Evolutionary conservation across 2,888 invertebrate species (phyloP).

Genomic region (Erpobdella octoculata): DNA sequence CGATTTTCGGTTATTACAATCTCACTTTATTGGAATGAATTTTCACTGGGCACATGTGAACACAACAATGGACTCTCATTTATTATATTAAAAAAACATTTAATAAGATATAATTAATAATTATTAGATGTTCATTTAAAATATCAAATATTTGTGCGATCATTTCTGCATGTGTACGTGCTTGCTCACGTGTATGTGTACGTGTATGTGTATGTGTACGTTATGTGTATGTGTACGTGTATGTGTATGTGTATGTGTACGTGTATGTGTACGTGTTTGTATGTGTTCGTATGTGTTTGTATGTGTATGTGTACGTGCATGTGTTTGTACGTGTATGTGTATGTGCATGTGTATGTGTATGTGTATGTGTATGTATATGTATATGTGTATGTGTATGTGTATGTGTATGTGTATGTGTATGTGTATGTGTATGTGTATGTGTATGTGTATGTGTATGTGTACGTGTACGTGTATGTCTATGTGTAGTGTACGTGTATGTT

Average conservation of each 20-base stretch:
- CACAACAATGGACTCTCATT: no score
- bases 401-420: background rate
- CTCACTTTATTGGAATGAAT: no score
- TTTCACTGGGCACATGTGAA: no score
- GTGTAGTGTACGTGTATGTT: background rate
- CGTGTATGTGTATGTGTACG: conserved; percentile 1
- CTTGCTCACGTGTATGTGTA: background rate
- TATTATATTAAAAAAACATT: no score
- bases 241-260: background rate
- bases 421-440: conserved; percentile 1
- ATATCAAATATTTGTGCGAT: background rate
- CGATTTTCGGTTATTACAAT: no score
- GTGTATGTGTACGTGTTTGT: no score
- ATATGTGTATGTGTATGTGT: background rate
- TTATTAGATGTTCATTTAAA: background rate
- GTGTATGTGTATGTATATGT: background rate
- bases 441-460: conserved; percentile 1
- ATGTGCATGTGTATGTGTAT: background rate
- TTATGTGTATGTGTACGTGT: background rate
- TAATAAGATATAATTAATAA: no score
- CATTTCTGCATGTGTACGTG: background rate
- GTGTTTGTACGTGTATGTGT: no score
- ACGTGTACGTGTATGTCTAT: background rate
- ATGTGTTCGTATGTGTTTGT: no score
- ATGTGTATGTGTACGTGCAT: no score